phyloP scores from a whole-genome alignment of 2,113 vertebrate species.

The Chelonoidis abingdonii region DNA sequence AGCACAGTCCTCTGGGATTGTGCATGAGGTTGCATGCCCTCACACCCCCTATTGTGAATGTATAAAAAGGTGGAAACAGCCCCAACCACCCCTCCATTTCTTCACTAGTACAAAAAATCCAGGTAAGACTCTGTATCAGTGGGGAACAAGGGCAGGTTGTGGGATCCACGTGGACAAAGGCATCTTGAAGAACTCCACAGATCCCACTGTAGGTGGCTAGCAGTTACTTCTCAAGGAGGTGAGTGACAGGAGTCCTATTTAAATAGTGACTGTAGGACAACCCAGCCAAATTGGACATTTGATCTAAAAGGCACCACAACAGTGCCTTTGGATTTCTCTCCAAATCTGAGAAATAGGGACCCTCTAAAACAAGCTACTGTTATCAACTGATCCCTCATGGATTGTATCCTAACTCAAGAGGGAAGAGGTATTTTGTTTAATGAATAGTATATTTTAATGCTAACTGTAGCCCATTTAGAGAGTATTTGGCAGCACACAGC shows the following conservation, averaged over 20 bases:
- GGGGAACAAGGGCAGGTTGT: neutral
- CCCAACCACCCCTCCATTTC: neutral
- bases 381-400: neutral
- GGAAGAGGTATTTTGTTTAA: neutral
- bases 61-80: neutral
- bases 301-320: neutral
- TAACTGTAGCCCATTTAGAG: constrained; percentile 7
- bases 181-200: neutral
- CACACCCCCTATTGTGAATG: neutral
- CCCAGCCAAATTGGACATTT: neutral
- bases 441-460: neutral
- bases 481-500: constrained; percentile 51
- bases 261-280: neutral
- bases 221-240: neutral
- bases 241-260: neutral
- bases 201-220: neutral
- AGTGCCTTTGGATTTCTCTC: neutral
- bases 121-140: neutral
- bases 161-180: neutral
- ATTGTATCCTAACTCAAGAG: constrained; percentile 19
- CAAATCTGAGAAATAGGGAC: constrained; percentile 2
- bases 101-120: constrained; percentile 1
- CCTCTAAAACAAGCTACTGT: neutral
- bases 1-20: neutral
- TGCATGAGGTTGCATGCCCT: neutral